Evolutionary conservation across 2,113 vertebrate genomes (phyloP), one percentile per base, ranked within the genome.

Genomic region (Microcebus griseorufus): DNA sequence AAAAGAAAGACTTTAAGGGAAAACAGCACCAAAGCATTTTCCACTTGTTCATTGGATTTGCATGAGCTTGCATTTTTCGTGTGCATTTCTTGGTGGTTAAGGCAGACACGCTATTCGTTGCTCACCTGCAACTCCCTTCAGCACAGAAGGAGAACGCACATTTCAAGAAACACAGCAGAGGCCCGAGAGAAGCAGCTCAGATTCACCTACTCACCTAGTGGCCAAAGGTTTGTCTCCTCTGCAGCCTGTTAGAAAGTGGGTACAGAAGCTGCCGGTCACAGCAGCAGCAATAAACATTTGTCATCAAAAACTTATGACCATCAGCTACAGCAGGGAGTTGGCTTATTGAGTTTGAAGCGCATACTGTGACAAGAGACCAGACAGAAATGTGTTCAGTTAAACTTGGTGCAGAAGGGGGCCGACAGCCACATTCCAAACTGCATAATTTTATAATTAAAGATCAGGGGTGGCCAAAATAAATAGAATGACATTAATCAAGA

Each of bases 361-460:
- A 23, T 25, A 94, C 32, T 16, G 7, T 32, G n/a, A 92, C 7
- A 22, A 81, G 73, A 97, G 67, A 45, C 37, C 88, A 93, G 88
- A 91, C 4, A 97, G 16, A 32, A 86, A 67, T 11, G 48, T 84
- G 2, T 48, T 85, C 67, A 55, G 70, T 92, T 94, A 67, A 94
- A 92, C 29, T 37, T 76, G 62, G 39, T 96, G 88, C 42, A 78
- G 23, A n/a, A 18, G 23, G 17, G 79, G 37, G 45, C 39, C 75
- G 69, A 39, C 29, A 20, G 37, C 0, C 13, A 69, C 45, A 72
- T 94, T 97, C 88, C n/a, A 88, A 86, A 93, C 93, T 62, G 80
- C 42, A 27, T 97, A 79, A 96, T 94, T 98, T 94, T 25, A 72
- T 89, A 93, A 96, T 93, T 97, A 86, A 95, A 97, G 85, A 88